Evolutionary conservation across 2,888 invertebrate genomes (phyloP).

Genomic region (Dasypogon diadema): DNA sequence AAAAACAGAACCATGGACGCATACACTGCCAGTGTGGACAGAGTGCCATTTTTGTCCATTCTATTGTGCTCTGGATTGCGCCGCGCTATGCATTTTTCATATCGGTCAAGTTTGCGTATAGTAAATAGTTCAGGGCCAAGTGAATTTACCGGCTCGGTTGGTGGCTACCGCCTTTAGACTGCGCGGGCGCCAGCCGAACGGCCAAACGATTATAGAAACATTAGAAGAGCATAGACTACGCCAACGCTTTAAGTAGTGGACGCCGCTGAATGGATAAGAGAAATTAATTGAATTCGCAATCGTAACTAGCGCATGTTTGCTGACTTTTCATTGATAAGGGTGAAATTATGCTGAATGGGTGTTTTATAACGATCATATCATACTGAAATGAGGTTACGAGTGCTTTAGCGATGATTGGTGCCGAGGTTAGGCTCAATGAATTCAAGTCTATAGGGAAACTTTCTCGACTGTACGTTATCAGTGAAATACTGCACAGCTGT

Average conservation of each 20-base stretch:
- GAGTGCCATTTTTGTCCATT: background rate
- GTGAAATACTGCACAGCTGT: no score
- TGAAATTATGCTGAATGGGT: conserved; percentile 32
- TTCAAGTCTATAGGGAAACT: background rate
- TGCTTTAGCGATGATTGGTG: conserved; percentile 1
- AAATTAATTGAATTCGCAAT: conserved; percentile 28
- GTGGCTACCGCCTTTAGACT: background rate
- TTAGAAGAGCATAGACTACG: background rate
- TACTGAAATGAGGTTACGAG: conserved; percentile 35
- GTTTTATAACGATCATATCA: conserved; percentile 2
- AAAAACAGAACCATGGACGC: background rate
- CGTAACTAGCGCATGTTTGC: conserved; percentile 18
- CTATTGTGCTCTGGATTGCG: conserved; percentile 1
- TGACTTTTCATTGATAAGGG: conserved; percentile 27
- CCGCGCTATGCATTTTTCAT: background rate
- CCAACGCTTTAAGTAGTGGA: background rate
- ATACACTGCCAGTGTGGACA: no score
- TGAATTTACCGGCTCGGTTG: conserved; percentile 12
- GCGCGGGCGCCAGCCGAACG: background rate
- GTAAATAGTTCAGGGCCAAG: conserved; percentile 42
- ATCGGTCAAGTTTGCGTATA: conserved; percentile 46
- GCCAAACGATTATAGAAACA: background rate
- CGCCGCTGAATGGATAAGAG: background rate
- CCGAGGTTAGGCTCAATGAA: background rate
- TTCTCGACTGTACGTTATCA: background rate